These are phyloP conservation scores for Drosophila monieri DNA, from an alignment of 2,888 invertebrate genomes.

Conservation along the genomic window DNA sequence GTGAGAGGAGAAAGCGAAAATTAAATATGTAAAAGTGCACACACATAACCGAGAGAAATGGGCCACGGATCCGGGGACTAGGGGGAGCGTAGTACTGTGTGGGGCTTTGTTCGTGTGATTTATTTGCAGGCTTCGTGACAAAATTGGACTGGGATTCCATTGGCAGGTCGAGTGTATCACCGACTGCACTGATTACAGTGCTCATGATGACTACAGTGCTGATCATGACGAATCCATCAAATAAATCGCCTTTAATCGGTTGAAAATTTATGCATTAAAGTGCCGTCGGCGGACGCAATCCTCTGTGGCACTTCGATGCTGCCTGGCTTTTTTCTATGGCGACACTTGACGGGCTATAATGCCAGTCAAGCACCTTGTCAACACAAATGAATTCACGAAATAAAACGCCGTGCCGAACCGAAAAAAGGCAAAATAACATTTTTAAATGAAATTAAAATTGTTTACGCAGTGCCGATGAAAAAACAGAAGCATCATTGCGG, in stretches of 20 bases:
- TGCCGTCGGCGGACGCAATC: constrained; percentile 26
- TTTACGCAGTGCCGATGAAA: constrained; percentile 18
- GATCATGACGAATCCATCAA: constrained; percentile 50
- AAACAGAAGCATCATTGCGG: constrained; percentile 1
- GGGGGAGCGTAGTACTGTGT: constrained; percentile 32
- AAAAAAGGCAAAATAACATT: constrained; percentile 18
- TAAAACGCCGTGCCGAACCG: constrained; percentile 1
- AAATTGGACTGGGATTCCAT: constrained; percentile 73
- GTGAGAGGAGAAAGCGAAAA: constrained; percentile 62
- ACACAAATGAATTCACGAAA: constrained; percentile 40
- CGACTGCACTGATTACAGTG: constrained; percentile 45
- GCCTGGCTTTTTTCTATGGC: constrained; percentile 19
- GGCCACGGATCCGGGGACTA: constrained; percentile 17
- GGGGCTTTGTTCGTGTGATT: constrained; percentile 60
- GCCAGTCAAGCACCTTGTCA: constrained; percentile 56
- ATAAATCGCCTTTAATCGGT: constrained; percentile 64
- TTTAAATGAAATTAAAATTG: constrained; percentile 50
- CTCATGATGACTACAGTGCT: constrained; percentile 11
- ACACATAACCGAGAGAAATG: constrained; percentile 5
- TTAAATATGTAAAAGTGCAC: constrained; percentile 56
- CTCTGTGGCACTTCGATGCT: constrained; percentile 49
- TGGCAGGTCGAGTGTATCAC: constrained; percentile 63
- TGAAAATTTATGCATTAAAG: constrained; percentile 46
- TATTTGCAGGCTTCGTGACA: constrained; percentile 63
- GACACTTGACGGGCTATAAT: constrained; percentile 40